Percentiles rank a stretch among this genome's conserved stretches.
Conservation (phyloP, 1,140 invertebrate genomes). For the Hyphantria cunea region DNA sequence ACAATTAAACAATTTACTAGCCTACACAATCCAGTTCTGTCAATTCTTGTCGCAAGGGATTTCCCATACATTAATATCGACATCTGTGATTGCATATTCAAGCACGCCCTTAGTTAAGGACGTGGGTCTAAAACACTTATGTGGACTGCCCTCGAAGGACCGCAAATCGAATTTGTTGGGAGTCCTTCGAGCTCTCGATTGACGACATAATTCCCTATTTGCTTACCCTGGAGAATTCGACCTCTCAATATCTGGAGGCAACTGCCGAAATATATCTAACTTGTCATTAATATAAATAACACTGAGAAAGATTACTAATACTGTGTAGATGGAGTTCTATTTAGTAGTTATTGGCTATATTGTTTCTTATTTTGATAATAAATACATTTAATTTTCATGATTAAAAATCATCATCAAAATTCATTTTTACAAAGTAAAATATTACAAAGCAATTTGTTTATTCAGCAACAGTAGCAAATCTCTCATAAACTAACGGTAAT, state of each 20-base stretch:
- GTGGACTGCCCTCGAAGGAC: conserved; percentile 14
- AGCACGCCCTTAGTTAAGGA: conserved; percentile 22
- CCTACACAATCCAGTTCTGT: too few relatives aligned
- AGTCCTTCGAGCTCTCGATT: conserved; percentile 17
- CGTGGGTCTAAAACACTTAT: conserved; percentile 27
- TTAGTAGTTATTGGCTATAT: background rate
- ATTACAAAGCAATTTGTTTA: too few relatives aligned
- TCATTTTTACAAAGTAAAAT: too few relatives aligned
- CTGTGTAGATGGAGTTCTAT: too few relatives aligned
- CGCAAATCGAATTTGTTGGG: conserved; percentile 27
- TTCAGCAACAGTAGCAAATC: too few relatives aligned
- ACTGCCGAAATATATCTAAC: background rate
- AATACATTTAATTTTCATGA: too few relatives aligned
- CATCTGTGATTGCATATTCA: conserved; percentile 29
- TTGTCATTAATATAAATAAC: conserved; percentile 10
- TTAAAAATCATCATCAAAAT: too few relatives aligned
- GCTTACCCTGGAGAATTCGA: conserved; percentile 23
- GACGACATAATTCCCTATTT: conserved; percentile 31
- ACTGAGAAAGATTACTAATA: background rate
- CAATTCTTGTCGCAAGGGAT: background rate
- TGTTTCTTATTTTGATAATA: background rate
- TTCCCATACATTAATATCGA: conserved; percentile 19
- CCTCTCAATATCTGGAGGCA: conserved; percentile 8
- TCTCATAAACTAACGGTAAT: too few relatives aligned
- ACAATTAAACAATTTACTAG: too few relatives aligned